A percentile compares a stretch with the other conserved stretches of the same genome.
Conservation (phyloP, 2,113 vertebrate species). For the Crotalus helleri region DNA sequence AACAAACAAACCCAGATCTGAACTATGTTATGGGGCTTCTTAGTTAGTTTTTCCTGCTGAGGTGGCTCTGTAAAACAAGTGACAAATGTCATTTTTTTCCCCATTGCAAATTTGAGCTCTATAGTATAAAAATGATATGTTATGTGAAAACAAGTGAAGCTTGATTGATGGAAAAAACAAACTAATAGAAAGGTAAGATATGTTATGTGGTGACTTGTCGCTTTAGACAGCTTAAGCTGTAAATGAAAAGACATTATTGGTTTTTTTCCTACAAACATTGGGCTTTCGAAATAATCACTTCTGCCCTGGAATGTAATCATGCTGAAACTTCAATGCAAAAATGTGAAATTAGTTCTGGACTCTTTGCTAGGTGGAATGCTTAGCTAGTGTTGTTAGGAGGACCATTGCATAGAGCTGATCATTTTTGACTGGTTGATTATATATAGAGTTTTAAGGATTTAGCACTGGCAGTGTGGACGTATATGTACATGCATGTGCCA, state of each 20-base stretch:
- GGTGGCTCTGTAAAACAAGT: slow-evolving; percentile 16
- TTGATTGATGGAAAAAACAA: slow-evolving; percentile 24
- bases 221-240: slow-evolving; percentile 30
- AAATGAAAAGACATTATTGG: slow-evolving; percentile 1
- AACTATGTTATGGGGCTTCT: background rate
- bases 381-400: slow-evolving; percentile 30
- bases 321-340: slow-evolving; percentile 38
- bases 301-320: slow-evolving; percentile 34
- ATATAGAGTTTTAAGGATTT: slow-evolving; percentile 39
- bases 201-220: slow-evolving; percentile 2
- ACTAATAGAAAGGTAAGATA: slow-evolving; percentile 42
- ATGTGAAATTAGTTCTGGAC: slow-evolving; percentile 31
- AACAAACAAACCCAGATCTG: background rate
- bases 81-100: slow-evolving; percentile 36
- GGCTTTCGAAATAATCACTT: slow-evolving; percentile 31
- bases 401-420: slow-evolving; percentile 41
- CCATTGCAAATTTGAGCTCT: slow-evolving; percentile 34
- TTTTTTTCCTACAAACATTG: slow-evolving; percentile 27
- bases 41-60: slow-evolving; percentile 28
- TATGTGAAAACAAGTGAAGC: slow-evolving; percentile 29
- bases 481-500: slow-evolving; percentile 29
- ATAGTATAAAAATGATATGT: slow-evolving; percentile 47
- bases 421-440: slow-evolving; percentile 33
- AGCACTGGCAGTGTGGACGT: slow-evolving; percentile 41
- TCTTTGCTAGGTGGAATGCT: slow-evolving; percentile 2